Conservation (phyloP, 1,140 invertebrate genomes). For the Scaptomyza graminum region DNA sequence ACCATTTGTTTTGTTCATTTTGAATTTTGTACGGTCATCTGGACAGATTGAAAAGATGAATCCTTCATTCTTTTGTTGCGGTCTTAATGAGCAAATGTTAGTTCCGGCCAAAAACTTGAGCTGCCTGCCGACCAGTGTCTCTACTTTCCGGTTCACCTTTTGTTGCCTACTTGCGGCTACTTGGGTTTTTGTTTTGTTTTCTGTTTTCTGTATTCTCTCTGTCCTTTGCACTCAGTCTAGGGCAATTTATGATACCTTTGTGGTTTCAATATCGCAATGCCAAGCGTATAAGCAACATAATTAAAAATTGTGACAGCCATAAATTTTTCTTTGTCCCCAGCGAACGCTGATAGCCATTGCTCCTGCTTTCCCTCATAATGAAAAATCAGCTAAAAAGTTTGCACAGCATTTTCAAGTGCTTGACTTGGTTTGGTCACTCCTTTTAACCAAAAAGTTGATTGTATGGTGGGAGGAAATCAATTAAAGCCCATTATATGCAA, state of each 20-base stretch:
- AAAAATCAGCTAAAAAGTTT: slow-evolving; percentile 20
- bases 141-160: slow-evolving; percentile 33
- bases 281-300: slow-evolving; percentile 64
- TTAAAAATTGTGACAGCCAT: slow-evolving; percentile 81
- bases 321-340: slow-evolving; percentile 59
- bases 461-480: slow-evolving; percentile 56
- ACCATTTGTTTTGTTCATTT: slow-evolving; percentile 29
- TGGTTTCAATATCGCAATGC: slow-evolving; percentile 78
- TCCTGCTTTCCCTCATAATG: neutral
- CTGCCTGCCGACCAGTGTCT: slow-evolving; percentile 8
- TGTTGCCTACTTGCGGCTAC: slow-evolving; percentile 15
- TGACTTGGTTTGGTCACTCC: slow-evolving; percentile 1
- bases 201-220: slow-evolving; percentile 1
- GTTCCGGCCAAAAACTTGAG: slow-evolving; percentile 18
- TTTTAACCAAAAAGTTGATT: slow-evolving; percentile 5
- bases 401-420: slow-evolving; percentile 10
- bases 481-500: slow-evolving; percentile 67
- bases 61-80: slow-evolving; percentile 61
- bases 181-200: slow-evolving; percentile 8
- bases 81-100: slow-evolving; percentile 75
- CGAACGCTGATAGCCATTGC: slow-evolving; percentile 26
- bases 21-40: slow-evolving; percentile 4
- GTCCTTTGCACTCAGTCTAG: slow-evolving; percentile 12
- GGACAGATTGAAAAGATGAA: slow-evolving; percentile 1
- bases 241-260: slow-evolving; percentile 81